These are phyloP conservation scores for Calliopsis andreniformis DNA, from an alignment of 1,140 invertebrate species.

Conservation along the genomic window DNA sequence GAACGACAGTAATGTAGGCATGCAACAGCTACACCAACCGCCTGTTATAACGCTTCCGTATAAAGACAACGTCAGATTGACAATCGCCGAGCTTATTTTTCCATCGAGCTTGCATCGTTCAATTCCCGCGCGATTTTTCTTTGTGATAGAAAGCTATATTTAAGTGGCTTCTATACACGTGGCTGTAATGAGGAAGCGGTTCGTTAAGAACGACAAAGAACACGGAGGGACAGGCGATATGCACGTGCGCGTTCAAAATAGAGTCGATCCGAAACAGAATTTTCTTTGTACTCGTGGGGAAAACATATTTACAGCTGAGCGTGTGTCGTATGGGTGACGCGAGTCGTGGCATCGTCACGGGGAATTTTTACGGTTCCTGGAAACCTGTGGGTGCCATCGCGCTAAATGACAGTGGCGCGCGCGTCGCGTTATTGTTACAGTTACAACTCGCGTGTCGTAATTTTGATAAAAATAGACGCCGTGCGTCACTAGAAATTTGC, in stretches of 20 bases:
- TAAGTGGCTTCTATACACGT: constrained; percentile 43
- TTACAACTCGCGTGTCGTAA: not conserved
- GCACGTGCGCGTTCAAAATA: constrained; percentile 1
- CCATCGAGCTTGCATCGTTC: not conserved
- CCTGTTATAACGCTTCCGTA: not conserved
- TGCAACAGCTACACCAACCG: not conserved
- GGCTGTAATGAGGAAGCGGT: constrained; percentile 42
- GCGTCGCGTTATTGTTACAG: not conserved
- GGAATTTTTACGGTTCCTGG: not conserved
- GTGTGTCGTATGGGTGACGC: not conserved
- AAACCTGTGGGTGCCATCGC: not conserved
- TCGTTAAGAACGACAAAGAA: constrained; percentile 43
- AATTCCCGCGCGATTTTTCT: constrained; percentile 1
- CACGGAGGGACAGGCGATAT: constrained; percentile 9
- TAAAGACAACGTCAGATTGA: not conserved
- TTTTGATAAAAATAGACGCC: not conserved
- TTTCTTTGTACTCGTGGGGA: constrained; percentile 1
- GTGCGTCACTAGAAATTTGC: not conserved
- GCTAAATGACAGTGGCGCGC: not conserved
- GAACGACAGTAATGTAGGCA: not conserved
- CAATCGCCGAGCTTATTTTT: constrained; percentile 13
- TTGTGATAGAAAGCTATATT: constrained; percentile 36
- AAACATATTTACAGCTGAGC: not conserved
- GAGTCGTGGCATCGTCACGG: not conserved
- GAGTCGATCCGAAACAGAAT: constrained; percentile 15